phyloP scores from a whole-genome alignment of 2,113 vertebrate species.

The Morone saxatilis region DNA sequence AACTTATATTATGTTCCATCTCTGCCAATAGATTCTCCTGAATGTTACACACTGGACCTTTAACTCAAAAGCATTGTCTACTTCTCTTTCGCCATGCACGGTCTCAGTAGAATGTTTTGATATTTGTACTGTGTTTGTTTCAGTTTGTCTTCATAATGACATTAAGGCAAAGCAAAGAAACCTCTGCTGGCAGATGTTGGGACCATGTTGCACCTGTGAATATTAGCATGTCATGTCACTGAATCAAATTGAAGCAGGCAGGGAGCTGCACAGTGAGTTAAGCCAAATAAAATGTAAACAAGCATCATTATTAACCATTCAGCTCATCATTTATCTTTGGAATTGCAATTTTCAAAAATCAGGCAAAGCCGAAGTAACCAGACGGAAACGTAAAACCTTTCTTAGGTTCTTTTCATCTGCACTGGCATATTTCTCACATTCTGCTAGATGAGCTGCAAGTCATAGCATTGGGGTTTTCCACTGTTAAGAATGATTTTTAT shows the following conservation, averaged over 20 bases:
- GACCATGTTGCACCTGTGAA: conserved; percentile 37
- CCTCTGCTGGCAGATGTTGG: conserved; percentile 3
- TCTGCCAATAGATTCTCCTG: too few relatives aligned
- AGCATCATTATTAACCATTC: conserved; percentile 15
- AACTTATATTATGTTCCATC: too few relatives aligned
- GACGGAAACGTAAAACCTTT: not conserved
- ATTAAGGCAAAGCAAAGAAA: conserved; percentile 26
- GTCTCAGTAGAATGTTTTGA: not conserved
- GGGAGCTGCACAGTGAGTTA: not conserved
- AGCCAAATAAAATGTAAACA: conserved; percentile 29
- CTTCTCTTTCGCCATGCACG: conserved; percentile 1
- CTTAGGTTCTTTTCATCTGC: not conserved
- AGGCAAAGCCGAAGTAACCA: not conserved
- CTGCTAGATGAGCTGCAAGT: not conserved
- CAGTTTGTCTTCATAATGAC: conserved; percentile 7
- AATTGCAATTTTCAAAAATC: not conserved
- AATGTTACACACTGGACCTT: too few relatives aligned
- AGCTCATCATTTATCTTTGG: not conserved
- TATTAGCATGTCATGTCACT: conserved; percentile 41
- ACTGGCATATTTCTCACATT: not conserved
- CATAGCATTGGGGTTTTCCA: not conserved
- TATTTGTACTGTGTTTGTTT: conserved; percentile 1
- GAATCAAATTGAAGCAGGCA: conserved; percentile 32
- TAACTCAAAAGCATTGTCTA: not conserved
- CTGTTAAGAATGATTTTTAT: conserved; percentile 25